A percentile compares a stretch with the other conserved stretches of the same genome.
Conservation (phyloP, 2,113 vertebrate genomes). For the Nothocercus nigrocapillus region DNA sequence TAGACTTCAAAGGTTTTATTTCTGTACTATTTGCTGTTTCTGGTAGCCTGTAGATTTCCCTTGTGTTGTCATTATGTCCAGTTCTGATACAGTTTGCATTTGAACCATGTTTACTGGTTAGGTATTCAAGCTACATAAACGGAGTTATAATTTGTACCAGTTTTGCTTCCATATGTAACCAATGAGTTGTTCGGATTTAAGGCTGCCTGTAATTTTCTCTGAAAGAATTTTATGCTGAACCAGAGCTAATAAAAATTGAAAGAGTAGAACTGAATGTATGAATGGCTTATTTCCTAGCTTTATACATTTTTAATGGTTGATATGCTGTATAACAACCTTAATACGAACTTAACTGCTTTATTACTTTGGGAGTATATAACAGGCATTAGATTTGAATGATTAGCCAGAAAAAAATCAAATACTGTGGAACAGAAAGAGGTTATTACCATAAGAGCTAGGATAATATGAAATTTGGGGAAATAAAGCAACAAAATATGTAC, state of each 20-base stretch:
- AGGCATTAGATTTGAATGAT: background rate
- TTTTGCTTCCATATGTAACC: background rate
- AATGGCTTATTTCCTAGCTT: background rate
- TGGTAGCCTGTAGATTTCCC: background rate
- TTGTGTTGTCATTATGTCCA: background rate
- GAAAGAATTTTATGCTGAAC: background rate
- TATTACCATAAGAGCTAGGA: background rate
- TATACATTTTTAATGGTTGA: background rate
- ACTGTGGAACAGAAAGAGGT: background rate
- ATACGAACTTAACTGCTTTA: background rate
- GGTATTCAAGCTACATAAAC: background rate
- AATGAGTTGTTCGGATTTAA: background rate
- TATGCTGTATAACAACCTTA: background rate
- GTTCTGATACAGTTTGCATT: background rate
- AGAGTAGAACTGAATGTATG: background rate
- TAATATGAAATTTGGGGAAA: background rate
- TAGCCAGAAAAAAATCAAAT: background rate
- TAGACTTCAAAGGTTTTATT: background rate
- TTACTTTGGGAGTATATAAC: background rate
- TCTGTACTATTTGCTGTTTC: background rate
- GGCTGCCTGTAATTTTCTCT: background rate
- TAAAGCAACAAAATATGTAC: background rate
- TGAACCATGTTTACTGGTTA: background rate
- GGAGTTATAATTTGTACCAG: background rate
- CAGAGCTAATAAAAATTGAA: background rate